Conservation (phyloP, 1,140 invertebrate genomes). For the Diachasma alloeum region DNA sequence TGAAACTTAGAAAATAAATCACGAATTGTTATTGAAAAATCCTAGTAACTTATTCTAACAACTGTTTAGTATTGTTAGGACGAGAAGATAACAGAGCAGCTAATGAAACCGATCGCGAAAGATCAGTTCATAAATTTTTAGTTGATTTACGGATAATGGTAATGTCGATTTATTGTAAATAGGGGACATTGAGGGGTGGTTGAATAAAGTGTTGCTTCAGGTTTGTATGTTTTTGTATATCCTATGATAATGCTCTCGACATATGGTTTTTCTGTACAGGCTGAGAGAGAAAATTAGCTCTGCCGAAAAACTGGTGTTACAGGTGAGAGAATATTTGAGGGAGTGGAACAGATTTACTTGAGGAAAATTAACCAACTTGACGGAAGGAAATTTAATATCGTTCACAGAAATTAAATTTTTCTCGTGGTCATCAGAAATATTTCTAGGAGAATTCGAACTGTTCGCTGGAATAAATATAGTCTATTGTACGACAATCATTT, state of each 20-base stretch:
- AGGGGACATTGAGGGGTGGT: constrained; percentile 23
- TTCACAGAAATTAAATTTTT: too few relatives aligned
- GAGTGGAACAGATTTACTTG: too few relatives aligned
- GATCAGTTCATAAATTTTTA: constrained; percentile 3
- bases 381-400: too few relatives aligned
- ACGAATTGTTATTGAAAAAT: constrained; percentile 16
- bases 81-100: not conserved
- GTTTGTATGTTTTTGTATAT: constrained; percentile 50
- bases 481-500: too few relatives aligned
- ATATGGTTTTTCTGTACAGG: too few relatives aligned
- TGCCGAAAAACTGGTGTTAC: too few relatives aligned
- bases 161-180: constrained; percentile 29
- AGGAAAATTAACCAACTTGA: too few relatives aligned
- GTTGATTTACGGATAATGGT: not conserved
- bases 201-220: constrained; percentile 34
- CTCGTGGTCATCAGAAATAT: too few relatives aligned
- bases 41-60: constrained; percentile 25
- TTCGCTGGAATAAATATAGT: too few relatives aligned
- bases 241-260: not conserved
- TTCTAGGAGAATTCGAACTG: too few relatives aligned
- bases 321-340: too few relatives aligned
- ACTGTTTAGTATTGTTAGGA: constrained; percentile 26
- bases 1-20: not conserved
- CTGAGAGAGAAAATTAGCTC: too few relatives aligned
- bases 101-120: not conserved